These are phyloP conservation scores for Neoitamus cyanurus DNA, from an alignment of 2,888 invertebrate genomes.

Conservation along the genomic window DNA sequence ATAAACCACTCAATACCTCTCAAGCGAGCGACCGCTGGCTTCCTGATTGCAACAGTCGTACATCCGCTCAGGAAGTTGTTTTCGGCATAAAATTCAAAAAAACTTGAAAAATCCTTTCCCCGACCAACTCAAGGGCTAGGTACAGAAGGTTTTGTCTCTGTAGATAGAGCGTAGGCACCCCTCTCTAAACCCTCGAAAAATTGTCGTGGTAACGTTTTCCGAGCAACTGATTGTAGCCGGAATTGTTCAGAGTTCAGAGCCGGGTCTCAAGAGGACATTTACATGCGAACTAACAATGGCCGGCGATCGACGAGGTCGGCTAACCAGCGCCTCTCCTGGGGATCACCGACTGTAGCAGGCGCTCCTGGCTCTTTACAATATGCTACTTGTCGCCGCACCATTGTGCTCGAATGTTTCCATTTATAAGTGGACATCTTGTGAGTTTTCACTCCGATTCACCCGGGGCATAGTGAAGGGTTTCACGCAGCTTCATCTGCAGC, in stretches of 20 bases:
- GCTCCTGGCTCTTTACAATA: not conserved
- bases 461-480: constrained; percentile 10
- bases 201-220: not conserved
- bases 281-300: not conserved
- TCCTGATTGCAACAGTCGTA: not conserved
- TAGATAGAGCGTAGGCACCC: not conserved
- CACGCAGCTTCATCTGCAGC: not conserved
- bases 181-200: not conserved
- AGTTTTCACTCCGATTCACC: constrained; percentile 6
- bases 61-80: constrained; percentile 22
- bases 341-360: not conserved
- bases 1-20: not conserved
- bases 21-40: not conserved
- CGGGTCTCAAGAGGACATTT: constrained; percentile 10
- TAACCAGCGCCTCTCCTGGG: constrained; percentile 15
- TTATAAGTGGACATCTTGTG: constrained; percentile 29
- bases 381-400: constrained; percentile 31
- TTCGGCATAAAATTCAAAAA: not conserved
- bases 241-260: not conserved
- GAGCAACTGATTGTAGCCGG: not conserved
- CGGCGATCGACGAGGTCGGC: not conserved
- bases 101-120: not conserved
- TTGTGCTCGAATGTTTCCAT: constrained; percentile 25
- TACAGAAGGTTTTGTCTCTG: not conserved
- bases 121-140: not conserved